Base-by-base conservation (phyloP, 2,888 invertebrate genomes). In the Pterobdella sp. region DNA sequence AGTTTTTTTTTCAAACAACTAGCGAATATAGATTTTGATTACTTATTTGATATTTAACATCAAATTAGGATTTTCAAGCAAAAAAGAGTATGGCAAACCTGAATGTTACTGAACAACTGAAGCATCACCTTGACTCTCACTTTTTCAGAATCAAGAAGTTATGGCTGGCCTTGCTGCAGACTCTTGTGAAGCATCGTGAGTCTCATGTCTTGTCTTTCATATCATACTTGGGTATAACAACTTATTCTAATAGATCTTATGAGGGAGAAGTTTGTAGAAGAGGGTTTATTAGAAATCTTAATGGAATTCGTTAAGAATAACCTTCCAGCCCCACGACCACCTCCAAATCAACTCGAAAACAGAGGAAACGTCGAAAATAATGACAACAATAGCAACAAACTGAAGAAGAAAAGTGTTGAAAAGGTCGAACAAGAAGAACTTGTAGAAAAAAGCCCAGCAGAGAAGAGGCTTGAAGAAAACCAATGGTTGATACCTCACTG, bases 31-130 rank as follows among this genome's bases (percentile, higher is more conserved):
- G 14, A 10, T 10, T 64, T 14, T 64, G 26, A 64, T 64, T 18
- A n/a, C 10, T n/a, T 64, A n/a, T 64, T 10, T n/a, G 32, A 34
- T 66, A 66, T 66, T 31, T 66, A 3, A n/a, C 35, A 34, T 66
- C 35, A 66, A 4, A 34, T 3, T 31, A 56, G 60, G 60, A 56
- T 56, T 56, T 56, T 56, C n/a, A 56, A 22, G 60, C 3, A 26
- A 56, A 22, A 26, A 4, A 22, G 10, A 18, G 60, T 26, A 18
- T 56, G 60, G 7, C 26, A 26, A 56, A 22, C 3, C n/a, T 56
- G 60, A 3, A 22, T 18, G 14, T 56, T 4, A 4, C 26, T 4
- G 14, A 7, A 22, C 4, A 26, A n/a, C 60, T 56, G 60, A 22
- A 22, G n/a, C 10, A 14, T 3, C 26, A 56, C 60, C 3, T 56